Evolutionary conservation across 2,888 invertebrate species (phyloP).

Genomic region (Pollenia griseotomentosa): DNA sequence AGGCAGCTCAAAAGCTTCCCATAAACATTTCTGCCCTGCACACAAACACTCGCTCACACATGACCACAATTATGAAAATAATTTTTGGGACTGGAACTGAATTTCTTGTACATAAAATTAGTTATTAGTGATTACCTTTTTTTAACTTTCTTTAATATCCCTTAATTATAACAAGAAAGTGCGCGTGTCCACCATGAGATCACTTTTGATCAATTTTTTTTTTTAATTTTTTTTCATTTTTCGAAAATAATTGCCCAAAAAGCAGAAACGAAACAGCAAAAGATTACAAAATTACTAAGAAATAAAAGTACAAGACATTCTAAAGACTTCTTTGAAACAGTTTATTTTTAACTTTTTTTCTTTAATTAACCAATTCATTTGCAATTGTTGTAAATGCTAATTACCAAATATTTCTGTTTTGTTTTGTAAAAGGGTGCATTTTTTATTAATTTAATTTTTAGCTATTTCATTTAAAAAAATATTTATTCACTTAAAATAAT

Average conservation of each 20-base stretch:
- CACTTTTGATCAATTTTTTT: neutral
- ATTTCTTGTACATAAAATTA: conserved; percentile 43
- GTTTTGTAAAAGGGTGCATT: conserved; percentile 47
- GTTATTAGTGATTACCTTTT: conserved; percentile 49
- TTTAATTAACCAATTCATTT: conserved; percentile 33
- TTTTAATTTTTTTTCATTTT: neutral
- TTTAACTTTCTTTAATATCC: conserved; percentile 71
- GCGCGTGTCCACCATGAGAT: conserved; percentile 65
- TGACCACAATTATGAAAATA: conserved; percentile 35
- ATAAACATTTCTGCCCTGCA: conserved; percentile 15
- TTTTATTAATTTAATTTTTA: conserved; percentile 42
- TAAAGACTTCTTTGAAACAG: neutral
- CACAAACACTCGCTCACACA: neutral
- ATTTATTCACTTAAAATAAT: conserved; percentile 38
- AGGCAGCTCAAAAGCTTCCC: conserved; percentile 29
- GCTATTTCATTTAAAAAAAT: conserved; percentile 22
- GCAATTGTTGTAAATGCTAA: conserved; percentile 55
- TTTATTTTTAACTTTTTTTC: conserved; percentile 16
- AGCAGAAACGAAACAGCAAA: neutral
- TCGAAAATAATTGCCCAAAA: conserved; percentile 17
- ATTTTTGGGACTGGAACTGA: conserved; percentile 38
- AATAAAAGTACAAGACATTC: conserved; percentile 29
- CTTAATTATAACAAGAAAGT: conserved; percentile 72
- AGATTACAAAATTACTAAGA: conserved; percentile 38
- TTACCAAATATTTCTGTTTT: conserved; percentile 31